These are phyloP conservation scores for Myocastor coypus DNA, from an alignment of 2,113 vertebrate genomes.

Conservation along the genomic window DNA sequence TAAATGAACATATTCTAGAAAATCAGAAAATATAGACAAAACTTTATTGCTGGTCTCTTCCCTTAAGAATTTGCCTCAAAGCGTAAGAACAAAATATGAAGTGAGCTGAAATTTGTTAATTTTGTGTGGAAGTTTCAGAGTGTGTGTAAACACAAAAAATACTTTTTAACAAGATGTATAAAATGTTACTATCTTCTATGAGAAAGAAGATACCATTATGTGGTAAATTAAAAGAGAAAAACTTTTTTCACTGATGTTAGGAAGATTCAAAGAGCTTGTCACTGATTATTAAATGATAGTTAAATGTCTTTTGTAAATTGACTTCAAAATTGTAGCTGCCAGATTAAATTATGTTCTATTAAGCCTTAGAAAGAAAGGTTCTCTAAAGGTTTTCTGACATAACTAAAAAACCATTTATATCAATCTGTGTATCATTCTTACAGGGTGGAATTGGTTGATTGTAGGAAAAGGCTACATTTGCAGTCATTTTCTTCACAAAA, in stretches of 20 bases:
- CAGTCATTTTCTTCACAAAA: constrained; percentile 49
- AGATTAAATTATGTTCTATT: constrained; percentile 42
- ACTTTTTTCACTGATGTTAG: constrained; percentile 38
- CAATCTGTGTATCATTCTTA: constrained; percentile 42
- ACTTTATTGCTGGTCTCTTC: neutral
- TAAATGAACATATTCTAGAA: neutral
- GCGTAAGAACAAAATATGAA: neutral
- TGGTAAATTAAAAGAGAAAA: constrained; percentile 38
- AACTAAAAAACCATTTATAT: constrained; percentile 58
- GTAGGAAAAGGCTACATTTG: constrained; percentile 30
- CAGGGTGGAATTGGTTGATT: neutral
- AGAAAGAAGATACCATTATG: neutral
- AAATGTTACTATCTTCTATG: constrained; percentile 28
- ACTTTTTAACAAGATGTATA: constrained; percentile 4
- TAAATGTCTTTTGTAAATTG: constrained; percentile 64
- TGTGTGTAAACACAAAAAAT: neutral
- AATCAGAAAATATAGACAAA: constrained; percentile 4
- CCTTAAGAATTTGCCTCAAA: constrained; percentile 42
- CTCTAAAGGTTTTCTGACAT: constrained; percentile 51
- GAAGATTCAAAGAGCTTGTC: constrained; percentile 22
- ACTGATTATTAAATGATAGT: constrained; percentile 37
- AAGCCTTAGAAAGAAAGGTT: constrained; percentile 48
- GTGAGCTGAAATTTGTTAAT: constrained; percentile 30
- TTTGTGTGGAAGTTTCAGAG: neutral
- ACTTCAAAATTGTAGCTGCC: constrained; percentile 55